Base-by-base conservation (phyloP, 2,888 invertebrate species). In the Neoascia interrupta region DNA sequence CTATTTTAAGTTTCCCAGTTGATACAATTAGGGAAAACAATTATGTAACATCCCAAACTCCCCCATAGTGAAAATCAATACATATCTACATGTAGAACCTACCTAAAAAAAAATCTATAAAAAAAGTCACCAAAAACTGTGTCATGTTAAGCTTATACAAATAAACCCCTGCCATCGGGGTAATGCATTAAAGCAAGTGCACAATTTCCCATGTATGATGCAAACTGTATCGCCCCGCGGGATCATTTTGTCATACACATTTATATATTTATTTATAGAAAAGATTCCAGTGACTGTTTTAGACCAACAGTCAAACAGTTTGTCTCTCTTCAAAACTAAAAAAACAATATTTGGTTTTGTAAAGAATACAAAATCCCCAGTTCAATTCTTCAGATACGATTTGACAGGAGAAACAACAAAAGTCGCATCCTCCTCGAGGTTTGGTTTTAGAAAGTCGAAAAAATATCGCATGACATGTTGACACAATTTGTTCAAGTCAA, bases 401-500 rank as follows among this genome's bases (percentile, higher is more conserved):
- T n/a, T 76, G 75, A 70, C 75, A 64, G 70, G n/a, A 58, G 58
- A 45, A 70, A 76, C 56, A 70, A 70, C 56, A 76, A 63, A n/a
- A 41, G 63, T 63, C 41, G 31, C 21, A 28, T 70, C n/a, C n/a
- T n/a, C n/a, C 19, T 49, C 11, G n/a, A n/a, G 45, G 43, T 54
- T 47, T 47, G 19, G 36, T 8, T n/a, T n/a, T n/a, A n/a, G n/a
- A 11, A 49, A 19, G 39, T 8, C 19, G 16, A n/a, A 54, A 21
- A 64, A 64, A 70, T 70, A 76, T 76, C 70, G 26, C 28, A 76
- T 76, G 70, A 76, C 75, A 70, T 70, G 63, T 64, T 76, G 70
- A 76, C 70, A 76, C 63, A 70, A 63, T 70, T 70, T 69, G 75
- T 68, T n/a, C n/a, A n/a, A n/a, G n/a, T n/a, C n/a, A n/a, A n/a